Evolutionary conservation across 2,888 invertebrate genomes (phyloP), one percentile per base, ranked within the genome.

Genomic region (Micoletzkya japonica): DNA sequence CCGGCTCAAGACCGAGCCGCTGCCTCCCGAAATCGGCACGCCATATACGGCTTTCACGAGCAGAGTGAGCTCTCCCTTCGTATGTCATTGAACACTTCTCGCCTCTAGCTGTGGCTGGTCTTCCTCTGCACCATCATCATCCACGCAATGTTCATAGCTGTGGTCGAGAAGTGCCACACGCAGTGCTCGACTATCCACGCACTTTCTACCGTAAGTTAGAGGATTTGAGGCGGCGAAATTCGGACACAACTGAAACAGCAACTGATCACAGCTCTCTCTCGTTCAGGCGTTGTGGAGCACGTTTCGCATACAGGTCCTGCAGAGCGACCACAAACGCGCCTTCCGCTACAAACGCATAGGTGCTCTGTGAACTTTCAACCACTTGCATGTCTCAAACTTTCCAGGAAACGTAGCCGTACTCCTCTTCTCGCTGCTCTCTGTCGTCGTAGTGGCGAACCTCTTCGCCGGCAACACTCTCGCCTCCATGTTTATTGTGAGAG

Each of bases 391-490:
- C 28, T 54, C 28, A 3, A 37, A 26, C 20, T 24, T 30, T 17
- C n/a, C 58, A 59, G n/a, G n/a, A n/a, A n/a, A n/a, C n/a, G n/a
- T n/a, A n/a, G n/a, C n/a, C n/a, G n/a, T n/a, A n/a, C n/a, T n/a
- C n/a, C n/a, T n/a, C 2, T 59, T 59, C 58, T 59, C 58, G 2
- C 14, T 59, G 24, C 26, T 59, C 14, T 26, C 26, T 20, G 58
- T 59, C 2, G 58, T 59, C 2, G 32, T 59, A 17, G 4, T 59
- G 1, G 36, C 37, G 2, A 36, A 59, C 14, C n/a, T 59, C 58
- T 59, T 59, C 24, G 58, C 58, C 14, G 37, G 37, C 2, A 59
- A 37, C 37, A 59, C 58, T 2, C 28, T 59, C n/a, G 37, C 37
- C 3, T 59, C 58, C 10, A 59, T 59, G 26, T 26, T 59, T 36